phyloP scores from a whole-genome alignment of 2,888 invertebrate genomes.

The Eudemis profundana region DNA sequence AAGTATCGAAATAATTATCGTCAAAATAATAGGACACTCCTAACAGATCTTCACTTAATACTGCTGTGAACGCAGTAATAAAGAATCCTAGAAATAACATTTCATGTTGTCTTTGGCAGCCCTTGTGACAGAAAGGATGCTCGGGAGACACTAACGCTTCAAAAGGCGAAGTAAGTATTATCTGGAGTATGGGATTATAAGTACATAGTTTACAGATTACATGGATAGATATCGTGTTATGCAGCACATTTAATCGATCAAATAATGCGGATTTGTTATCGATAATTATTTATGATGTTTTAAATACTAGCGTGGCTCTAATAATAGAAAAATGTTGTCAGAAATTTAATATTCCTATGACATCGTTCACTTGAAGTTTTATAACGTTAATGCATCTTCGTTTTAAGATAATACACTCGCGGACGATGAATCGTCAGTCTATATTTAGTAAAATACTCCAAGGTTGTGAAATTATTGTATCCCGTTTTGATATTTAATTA shows the following conservation, averaged over 20 bases:
- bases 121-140: slow-evolving; percentile 5
- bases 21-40: slow-evolving; percentile 50
- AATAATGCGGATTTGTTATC: background rate
- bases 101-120: slow-evolving; percentile 27
- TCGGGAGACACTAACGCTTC: slow-evolving; percentile 17
- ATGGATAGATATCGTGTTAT: slow-evolving; percentile 21
- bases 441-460: too few relatives aligned
- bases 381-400: too few relatives aligned
- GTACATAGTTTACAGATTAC: slow-evolving; percentile 31
- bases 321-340: background rate
- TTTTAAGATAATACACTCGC: too few relatives aligned
- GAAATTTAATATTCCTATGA: too few relatives aligned
- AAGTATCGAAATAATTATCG: slow-evolving; percentile 43
- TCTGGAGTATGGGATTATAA: slow-evolving; percentile 22
- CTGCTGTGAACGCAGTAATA: slow-evolving; percentile 42
- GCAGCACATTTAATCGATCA: slow-evolving; percentile 21
- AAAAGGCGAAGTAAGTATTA: slow-evolving; percentile 12
- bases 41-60: slow-evolving; percentile 44
- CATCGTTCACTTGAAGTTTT: too few relatives aligned
- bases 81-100: slow-evolving; percentile 40
- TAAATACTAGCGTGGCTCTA: background rate
- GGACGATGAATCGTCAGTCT: too few relatives aligned
- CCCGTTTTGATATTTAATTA: too few relatives aligned
- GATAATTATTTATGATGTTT: background rate
- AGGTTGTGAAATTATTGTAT: too few relatives aligned